Percentiles rank a stretch among this genome's conserved stretches.
Conservation (phyloP, 2,797 vertebrate species). For the Parauchenoglanis punctatus region DNA sequence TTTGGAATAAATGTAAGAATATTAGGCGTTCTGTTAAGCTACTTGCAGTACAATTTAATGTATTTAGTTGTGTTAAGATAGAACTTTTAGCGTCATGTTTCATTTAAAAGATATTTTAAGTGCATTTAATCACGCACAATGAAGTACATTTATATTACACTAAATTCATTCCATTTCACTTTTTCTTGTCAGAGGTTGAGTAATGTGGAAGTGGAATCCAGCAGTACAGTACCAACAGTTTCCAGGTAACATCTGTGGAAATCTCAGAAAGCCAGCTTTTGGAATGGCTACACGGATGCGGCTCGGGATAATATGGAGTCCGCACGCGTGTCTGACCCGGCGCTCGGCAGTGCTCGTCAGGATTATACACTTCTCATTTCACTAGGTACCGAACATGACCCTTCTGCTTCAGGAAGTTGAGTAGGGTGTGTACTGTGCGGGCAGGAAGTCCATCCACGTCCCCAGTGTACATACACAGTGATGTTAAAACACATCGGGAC, state of each 20-base stretch:
- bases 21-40: no score
- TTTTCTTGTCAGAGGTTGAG: not conserved
- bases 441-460: not conserved
- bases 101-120: no score
- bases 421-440: not conserved
- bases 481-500: not conserved
- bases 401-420: not conserved
- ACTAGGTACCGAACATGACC: not conserved
- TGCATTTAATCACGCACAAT: no score
- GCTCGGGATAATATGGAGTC: not conserved
- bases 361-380: not conserved
- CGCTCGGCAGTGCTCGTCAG: not conserved
- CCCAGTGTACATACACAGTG: not conserved
- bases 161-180: not conserved
- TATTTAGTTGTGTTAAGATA: no score
- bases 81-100: no score
- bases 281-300: not conserved
- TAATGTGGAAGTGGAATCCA: not conserved
- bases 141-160: no score
- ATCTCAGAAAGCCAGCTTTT: not conserved
- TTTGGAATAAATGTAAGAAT: no score
- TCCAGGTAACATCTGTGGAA: not conserved
- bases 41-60: no score
- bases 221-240: not conserved
- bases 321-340: not conserved